phyloP scores from a whole-genome alignment of 2,888 invertebrate species.

The Thera obeliscata region DNA sequence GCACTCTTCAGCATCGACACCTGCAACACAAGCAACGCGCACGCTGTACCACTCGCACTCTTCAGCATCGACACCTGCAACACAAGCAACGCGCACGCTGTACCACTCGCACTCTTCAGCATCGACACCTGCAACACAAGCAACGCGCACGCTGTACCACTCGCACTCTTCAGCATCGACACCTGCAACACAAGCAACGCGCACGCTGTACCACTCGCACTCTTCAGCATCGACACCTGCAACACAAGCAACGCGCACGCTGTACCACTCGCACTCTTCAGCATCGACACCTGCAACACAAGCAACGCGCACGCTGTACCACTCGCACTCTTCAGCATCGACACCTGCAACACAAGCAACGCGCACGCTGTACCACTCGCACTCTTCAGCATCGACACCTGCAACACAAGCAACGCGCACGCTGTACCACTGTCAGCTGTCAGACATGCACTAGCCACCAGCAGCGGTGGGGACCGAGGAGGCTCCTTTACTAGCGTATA shows the following conservation, averaged over 20 bases:
- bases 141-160: too few species aligned
- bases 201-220: too few species aligned
- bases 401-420: slow-evolving; percentile 87
- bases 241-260: too few species aligned
- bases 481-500: too few species aligned
- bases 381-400: slow-evolving; percentile 93
- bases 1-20: slow-evolving; percentile 94
- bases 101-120: slow-evolving; percentile 92
- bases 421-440: too few species aligned
- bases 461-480: too few species aligned
- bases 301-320: too few species aligned
- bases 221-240: slow-evolving; percentile 92
- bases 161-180: slow-evolving; percentile 93
- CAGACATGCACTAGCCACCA: too few species aligned
- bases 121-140: slow-evolving; percentile 88
- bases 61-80: slow-evolving; percentile 92
- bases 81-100: too few species aligned
- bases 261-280: slow-evolving; percentile 92
- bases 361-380: too few species aligned
- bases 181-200: slow-evolving; percentile 84
- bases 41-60: too few species aligned
- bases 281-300: slow-evolving; percentile 89
- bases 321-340: slow-evolving; percentile 93
- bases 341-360: slow-evolving; percentile 85
- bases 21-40: too few species aligned